Base-by-base conservation (phyloP, 2,113 vertebrate genomes). In the Platanista minor region DNA sequence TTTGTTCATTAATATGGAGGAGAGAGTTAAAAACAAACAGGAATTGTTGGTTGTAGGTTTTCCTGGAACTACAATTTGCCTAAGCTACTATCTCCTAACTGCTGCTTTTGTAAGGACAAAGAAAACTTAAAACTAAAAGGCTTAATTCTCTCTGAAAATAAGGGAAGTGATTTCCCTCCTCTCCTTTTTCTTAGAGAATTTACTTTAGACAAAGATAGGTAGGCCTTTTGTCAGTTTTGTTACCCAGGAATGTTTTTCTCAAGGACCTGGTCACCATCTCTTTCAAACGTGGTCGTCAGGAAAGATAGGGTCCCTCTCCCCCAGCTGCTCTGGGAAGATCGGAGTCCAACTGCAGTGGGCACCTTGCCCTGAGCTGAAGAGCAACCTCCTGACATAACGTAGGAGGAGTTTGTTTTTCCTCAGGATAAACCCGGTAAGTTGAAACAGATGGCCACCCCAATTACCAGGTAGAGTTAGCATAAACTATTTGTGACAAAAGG, bases 101-200 rank as follows among this genome's bases (percentile, higher is more conserved):
- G 7, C 23, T 83, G 15, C 1, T 69, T 91, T 78, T 13, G 15
- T 78, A 81, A 52, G 20, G 39, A 52, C 33, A 80, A 85, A 41
- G 18, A 41, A 27, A 54, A 80, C 36, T 74, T 36, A 77, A 82
- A 49, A 71, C 27, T 1, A 62, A 78, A 86, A 62, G 6, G 2
- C 39, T 78, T n/a, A 59, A 59, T 74, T 66, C 25, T 86, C 13
- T 33, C 1, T 64, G 78, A 84, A 87, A 41, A 80, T 27, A 83
- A 67, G 7, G 6, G 27, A 49, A 61, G 4, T 23, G 0, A 29
- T 36, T 29, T 1, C 1, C 8, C 8, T 10, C 8, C 8, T 25
- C 4, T 43, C 15, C 5, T 41, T 72, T 90, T 52, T 52, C 31
- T 59, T 31, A 54, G 15, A 61, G 9, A 2, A 41, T 72, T 72